Evolutionary conservation across 2,888 invertebrate species (phyloP).

Genomic region (Tridacna gigas): DNA sequence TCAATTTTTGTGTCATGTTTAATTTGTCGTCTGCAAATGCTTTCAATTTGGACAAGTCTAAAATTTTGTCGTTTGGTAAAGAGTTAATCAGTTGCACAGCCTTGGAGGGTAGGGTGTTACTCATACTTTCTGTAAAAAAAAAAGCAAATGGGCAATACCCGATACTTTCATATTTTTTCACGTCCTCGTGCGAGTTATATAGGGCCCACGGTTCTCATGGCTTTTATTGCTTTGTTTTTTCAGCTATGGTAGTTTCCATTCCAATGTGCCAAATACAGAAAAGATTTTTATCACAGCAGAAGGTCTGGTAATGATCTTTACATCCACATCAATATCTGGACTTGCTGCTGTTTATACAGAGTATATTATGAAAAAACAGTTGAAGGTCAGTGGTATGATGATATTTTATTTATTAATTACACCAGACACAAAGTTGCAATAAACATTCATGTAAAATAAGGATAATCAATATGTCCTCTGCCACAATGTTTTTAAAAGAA

Average conservation of each 20-base stretch:
- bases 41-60: too few species aligned
- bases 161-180: not conserved
- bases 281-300: conserved; percentile 80
- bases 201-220: not conserved
- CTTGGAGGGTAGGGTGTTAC: too few species aligned
- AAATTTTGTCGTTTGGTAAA: too few species aligned
- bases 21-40: too few species aligned
- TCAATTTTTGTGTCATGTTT: too few species aligned
- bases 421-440: not conserved
- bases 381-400: conserved; percentile 53
- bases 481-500: not conserved
- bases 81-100: too few species aligned
- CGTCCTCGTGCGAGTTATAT: not conserved
- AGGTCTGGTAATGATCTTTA: conserved; percentile 82
- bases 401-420: not conserved
- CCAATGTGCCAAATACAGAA: conserved; percentile 63
- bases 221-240: not conserved
- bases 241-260: conserved; percentile 80
- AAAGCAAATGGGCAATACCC: too few species aligned
- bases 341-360: conserved; percentile 84
- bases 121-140: too few species aligned
- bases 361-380: conserved; percentile 82
- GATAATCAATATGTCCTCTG: not conserved
- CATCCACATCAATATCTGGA: conserved; percentile 82
- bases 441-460: not conserved